Evolutionary conservation across 1,140 invertebrate genomes (phyloP).

Genomic region (Calliphora vicina): DNA sequence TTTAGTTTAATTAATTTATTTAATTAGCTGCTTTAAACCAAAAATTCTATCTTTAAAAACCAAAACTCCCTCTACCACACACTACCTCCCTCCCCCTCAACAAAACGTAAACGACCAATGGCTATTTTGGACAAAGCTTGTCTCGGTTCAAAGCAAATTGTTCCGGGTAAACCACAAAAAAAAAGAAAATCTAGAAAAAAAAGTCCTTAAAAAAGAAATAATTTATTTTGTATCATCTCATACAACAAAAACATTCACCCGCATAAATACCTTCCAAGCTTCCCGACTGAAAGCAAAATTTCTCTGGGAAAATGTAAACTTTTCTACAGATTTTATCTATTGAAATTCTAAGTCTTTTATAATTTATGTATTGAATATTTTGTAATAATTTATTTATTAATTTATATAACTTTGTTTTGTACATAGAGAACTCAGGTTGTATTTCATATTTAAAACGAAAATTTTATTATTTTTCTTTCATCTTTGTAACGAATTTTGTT

Average conservation of each 20-base stretch:
- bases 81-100: background rate
- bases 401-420: constrained; percentile 6
- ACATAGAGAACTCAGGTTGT: constrained; percentile 28
- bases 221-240: no score
- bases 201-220: no score
- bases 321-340: background rate
- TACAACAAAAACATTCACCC: no score
- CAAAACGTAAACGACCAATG: constrained; percentile 23
- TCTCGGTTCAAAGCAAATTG: background rate
- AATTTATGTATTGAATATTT: constrained; percentile 7
- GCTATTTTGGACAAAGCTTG: constrained; percentile 20
- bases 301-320: background rate
- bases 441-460: constrained; percentile 10
- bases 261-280: background rate
- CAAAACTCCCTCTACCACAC: background rate
- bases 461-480: background rate
- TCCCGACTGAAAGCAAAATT: background rate
- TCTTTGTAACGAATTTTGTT: background rate
- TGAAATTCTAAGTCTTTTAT: background rate
- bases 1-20: constrained; percentile 14
- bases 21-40: constrained; percentile 26
- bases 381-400: background rate
- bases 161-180: no score
- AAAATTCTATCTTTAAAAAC: constrained; percentile 3
- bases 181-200: no score